Conservation (phyloP, 2,888 invertebrate species). For the Miltochrista miniata region DNA sequence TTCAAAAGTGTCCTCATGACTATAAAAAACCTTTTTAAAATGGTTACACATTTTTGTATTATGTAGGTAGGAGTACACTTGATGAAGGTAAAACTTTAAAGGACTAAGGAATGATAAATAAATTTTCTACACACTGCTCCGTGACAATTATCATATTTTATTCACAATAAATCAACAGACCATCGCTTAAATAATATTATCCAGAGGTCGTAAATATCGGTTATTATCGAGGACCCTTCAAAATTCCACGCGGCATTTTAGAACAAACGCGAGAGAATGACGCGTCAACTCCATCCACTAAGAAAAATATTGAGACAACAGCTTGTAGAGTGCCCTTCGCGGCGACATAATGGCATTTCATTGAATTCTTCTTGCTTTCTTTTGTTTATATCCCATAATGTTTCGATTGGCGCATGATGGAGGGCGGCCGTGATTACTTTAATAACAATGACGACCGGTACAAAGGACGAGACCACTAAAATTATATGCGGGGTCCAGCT, state of each 20-base stretch:
- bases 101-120: constrained; percentile 17
- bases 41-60: too few relatives aligned
- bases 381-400: constrained; percentile 83
- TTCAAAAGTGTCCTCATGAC: too few relatives aligned
- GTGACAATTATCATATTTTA: constrained; percentile 63
- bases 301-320: constrained; percentile 84
- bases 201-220: constrained; percentile 79
- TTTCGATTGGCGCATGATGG: constrained; percentile 80
- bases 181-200: constrained; percentile 74
- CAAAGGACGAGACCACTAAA: constrained; percentile 76
- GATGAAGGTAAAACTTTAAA: too few relatives aligned
- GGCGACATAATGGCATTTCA: constrained; percentile 82
- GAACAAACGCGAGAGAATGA: constrained; percentile 73
- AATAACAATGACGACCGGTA: constrained; percentile 79
- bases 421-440: constrained; percentile 81
- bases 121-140: constrained; percentile 31
- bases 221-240: constrained; percentile 79
- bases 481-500: constrained; percentile 75
- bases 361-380: constrained; percentile 81
- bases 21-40: too few relatives aligned
- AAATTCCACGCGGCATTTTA: constrained; percentile 78
- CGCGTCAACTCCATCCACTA: constrained; percentile 76
- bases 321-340: constrained; percentile 70
- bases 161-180: constrained; percentile 68
- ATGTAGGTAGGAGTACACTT: too few relatives aligned